Conservation (phyloP, 2,113 vertebrate genomes). For the Azemiops feae region DNA sequence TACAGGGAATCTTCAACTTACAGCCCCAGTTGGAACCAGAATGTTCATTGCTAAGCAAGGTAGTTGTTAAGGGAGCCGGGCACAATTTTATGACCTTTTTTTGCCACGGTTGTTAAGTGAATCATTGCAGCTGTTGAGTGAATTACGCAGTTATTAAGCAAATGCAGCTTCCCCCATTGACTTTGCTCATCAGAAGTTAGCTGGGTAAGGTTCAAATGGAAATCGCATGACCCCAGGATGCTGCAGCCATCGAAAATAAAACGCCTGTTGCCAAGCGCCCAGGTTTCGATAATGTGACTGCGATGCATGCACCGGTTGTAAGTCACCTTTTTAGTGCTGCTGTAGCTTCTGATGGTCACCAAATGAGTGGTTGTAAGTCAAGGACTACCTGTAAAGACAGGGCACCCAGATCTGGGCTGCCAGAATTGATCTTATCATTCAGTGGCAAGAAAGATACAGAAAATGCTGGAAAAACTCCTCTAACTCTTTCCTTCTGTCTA, state of each 20-base stretch:
- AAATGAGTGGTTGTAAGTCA: background rate
- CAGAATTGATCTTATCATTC: background rate
- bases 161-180: background rate
- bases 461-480: background rate
- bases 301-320: background rate
- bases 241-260: background rate
- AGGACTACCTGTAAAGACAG: background rate
- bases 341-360: background rate
- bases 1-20: background rate
- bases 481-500: background rate
- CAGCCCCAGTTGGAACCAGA: background rate
- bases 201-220: background rate
- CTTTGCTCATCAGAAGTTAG: background rate
- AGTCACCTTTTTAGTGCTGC: background rate
- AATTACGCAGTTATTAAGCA: background rate
- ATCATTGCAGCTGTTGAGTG: background rate
- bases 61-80: background rate
- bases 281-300: background rate
- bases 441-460: background rate
- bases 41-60: background rate
- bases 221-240: background rate
- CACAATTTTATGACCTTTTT: background rate
- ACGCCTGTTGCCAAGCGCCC: background rate
- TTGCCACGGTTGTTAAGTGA: background rate
- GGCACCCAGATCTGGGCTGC: background rate